phyloP scores from a whole-genome alignment of 2,888 invertebrate genomes.

The Oscheius sp. region DNA sequence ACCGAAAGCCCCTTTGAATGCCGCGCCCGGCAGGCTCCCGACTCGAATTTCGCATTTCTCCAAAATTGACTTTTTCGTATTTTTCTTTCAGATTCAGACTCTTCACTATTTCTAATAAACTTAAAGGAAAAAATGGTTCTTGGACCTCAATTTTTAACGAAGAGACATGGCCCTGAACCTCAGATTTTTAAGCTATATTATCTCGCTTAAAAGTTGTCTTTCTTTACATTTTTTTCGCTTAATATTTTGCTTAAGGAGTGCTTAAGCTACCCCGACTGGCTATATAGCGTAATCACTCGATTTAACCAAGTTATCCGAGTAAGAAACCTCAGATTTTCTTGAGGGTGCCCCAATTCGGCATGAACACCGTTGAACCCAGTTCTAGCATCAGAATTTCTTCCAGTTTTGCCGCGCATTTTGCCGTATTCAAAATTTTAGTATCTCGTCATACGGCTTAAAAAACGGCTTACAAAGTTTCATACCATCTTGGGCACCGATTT shows the following conservation, averaged over 20 bases:
- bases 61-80: constrained; percentile 17
- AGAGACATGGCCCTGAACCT: neutral
- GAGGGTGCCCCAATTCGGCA: neutral
- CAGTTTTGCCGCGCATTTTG: neutral
- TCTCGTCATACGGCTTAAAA: constrained; percentile 7
- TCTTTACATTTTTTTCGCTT: constrained; percentile 19
- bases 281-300: neutral
- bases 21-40: neutral
- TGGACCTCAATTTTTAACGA: neutral
- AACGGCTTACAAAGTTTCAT: constrained; percentile 2
- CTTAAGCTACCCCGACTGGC: neutral
- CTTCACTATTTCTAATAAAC: neutral
- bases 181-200: neutral
- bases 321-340: constrained; percentile 31
- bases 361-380: neutral
- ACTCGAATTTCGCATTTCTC: neutral
- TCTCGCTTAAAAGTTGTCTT: neutral
- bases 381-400: constrained; percentile 2
- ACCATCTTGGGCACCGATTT: constrained; percentile 19
- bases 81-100: constrained; percentile 22
- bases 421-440: constrained; percentile 7
- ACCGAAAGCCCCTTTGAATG: neutral
- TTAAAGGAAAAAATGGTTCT: neutral
- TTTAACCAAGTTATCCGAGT: neutral
- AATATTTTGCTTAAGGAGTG: neutral